Evolutionary conservation across 2,797 vertebrate genomes (phyloP).

Genomic region (Crocidura indochinensis): DNA sequence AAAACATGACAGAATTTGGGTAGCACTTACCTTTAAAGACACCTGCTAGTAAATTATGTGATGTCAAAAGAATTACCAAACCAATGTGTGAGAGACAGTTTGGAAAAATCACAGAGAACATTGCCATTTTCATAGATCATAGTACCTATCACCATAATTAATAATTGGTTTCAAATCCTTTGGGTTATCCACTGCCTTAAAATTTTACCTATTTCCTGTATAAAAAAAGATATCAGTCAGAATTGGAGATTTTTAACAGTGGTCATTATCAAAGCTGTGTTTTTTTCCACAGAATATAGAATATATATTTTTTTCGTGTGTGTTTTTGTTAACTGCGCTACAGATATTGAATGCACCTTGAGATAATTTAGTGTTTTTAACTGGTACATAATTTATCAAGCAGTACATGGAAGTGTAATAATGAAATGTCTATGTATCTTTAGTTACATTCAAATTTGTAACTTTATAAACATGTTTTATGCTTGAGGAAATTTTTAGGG

Average conservation of each 20-base stretch:
- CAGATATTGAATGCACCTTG: slow-evolving; percentile 93
- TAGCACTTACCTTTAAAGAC: slow-evolving; percentile 57
- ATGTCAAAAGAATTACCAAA: slow-evolving; percentile 27
- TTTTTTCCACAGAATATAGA: slow-evolving; percentile 91
- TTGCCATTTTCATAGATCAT: slow-evolving; percentile 84
- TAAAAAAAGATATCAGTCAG: slow-evolving; percentile 87
- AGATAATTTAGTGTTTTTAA: slow-evolving; percentile 93
- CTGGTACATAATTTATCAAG: slow-evolving; percentile 94
- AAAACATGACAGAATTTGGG: slow-evolving; percentile 53
- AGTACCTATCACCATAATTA: slow-evolving; percentile 88
- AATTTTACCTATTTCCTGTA: slow-evolving; percentile 88
- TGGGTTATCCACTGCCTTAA: slow-evolving; percentile 92
- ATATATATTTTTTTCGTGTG: slow-evolving; percentile 92
- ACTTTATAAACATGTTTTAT: slow-evolving; percentile 93
- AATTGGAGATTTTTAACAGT: slow-evolving; percentile 90
- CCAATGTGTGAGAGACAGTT: slow-evolving; percentile 80
- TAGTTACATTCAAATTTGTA: slow-evolving; percentile 93
- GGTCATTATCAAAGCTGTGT: slow-evolving; percentile 90
- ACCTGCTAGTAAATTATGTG: slow-evolving; percentile 67
- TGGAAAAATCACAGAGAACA: slow-evolving; percentile 78
- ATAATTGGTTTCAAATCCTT: slow-evolving; percentile 89
- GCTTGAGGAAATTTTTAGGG: slow-evolving; percentile 90
- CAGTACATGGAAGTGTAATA: slow-evolving; percentile 92
- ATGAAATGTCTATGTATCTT: slow-evolving; percentile 93
- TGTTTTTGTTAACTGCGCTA: slow-evolving; percentile 93